These are phyloP conservation scores for Bruchidius siliquastri DNA, from an alignment of 2,888 invertebrate species.

Conservation along the genomic window DNA sequence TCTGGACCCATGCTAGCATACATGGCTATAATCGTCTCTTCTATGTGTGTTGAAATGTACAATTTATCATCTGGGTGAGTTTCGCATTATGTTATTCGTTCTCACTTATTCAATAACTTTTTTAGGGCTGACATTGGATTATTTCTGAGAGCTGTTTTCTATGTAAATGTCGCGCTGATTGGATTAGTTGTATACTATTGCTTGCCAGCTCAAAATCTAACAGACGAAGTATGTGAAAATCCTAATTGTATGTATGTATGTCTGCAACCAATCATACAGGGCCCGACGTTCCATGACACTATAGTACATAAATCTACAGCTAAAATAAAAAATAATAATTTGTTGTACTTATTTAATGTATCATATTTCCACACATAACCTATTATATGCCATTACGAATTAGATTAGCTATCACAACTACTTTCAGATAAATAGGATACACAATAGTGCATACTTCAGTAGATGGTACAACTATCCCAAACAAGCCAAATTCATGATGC, in stretches of 20 bases:
- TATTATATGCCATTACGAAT: too few species aligned
- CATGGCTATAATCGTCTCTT: conserved; percentile 6
- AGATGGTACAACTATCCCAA: conserved; percentile 3
- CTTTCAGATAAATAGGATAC: conserved; percentile 1
- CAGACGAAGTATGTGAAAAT: conserved; percentile 5
- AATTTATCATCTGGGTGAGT: conserved; percentile 5
- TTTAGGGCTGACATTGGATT: conserved; percentile 3
- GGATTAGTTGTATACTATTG: conserved; percentile 3
- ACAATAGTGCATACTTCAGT: conserved; percentile 4
- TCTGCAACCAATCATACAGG: too few species aligned
- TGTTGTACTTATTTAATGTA: too few species aligned
- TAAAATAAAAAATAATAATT: too few species aligned
- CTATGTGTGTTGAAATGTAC: conserved; percentile 11
- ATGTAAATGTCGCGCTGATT: conserved; percentile 2
- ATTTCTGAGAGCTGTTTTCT: conserved; percentile 2
- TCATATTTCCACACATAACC: too few species aligned
- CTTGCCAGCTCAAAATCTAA: conserved; percentile 2
- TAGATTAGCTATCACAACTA: too few species aligned
- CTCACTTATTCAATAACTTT: background rate
- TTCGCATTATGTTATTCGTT: too few species aligned
- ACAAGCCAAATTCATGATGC: conserved; percentile 3
- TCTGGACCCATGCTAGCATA: conserved; percentile 4
- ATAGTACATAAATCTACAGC: too few species aligned
- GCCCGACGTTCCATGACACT: too few species aligned
- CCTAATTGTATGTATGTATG: too few species aligned